These are phyloP conservation scores for Hippoglossus hippoglossus DNA, from an alignment of 2,797 vertebrate genomes.

Conservation along the genomic window DNA sequence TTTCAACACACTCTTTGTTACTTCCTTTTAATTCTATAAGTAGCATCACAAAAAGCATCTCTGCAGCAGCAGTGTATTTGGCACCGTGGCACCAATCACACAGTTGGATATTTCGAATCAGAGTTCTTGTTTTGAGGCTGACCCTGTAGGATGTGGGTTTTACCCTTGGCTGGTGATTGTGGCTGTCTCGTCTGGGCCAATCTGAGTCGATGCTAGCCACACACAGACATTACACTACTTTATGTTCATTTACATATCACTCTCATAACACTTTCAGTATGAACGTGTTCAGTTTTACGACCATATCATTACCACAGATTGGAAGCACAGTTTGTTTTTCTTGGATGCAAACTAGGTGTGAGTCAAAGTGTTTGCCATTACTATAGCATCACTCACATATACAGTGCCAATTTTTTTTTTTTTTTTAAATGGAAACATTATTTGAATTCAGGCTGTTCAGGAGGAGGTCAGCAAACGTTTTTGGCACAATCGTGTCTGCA, in stretches of 20 bases:
- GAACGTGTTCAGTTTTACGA: constrained; percentile 28
- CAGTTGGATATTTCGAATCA: constrained; percentile 72
- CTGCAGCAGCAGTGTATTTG: constrained; percentile 30
- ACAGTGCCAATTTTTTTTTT: neutral
- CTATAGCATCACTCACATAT: neutral
- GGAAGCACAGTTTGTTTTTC: constrained; percentile 18
- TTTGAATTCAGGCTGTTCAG: neutral
- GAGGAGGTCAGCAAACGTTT: constrained; percentile 33
- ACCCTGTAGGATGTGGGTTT: constrained; percentile 84
- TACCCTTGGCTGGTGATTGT: constrained; percentile 80
- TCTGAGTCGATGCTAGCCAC: constrained; percentile 63
- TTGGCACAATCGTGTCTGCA: constrained; percentile 43
- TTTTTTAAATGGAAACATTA: neutral
- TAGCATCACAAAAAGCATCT: constrained; percentile 27
- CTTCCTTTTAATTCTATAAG: constrained; percentile 63
- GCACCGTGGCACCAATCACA: constrained; percentile 65
- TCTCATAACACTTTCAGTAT: constrained; percentile 41
- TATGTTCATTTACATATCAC: constrained; percentile 55
- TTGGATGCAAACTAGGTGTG: neutral
- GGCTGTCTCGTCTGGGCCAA: constrained; percentile 79
- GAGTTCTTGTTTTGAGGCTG: constrained; percentile 81
- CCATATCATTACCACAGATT: constrained; percentile 19
- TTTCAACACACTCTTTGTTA: constrained; percentile 34
- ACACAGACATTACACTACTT: constrained; percentile 53
- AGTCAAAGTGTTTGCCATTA: constrained; percentile 13